These are phyloP conservation scores for Ceratotherium simum DNA, from an alignment of 2,113 vertebrate genomes.

Conservation along the genomic window DNA sequence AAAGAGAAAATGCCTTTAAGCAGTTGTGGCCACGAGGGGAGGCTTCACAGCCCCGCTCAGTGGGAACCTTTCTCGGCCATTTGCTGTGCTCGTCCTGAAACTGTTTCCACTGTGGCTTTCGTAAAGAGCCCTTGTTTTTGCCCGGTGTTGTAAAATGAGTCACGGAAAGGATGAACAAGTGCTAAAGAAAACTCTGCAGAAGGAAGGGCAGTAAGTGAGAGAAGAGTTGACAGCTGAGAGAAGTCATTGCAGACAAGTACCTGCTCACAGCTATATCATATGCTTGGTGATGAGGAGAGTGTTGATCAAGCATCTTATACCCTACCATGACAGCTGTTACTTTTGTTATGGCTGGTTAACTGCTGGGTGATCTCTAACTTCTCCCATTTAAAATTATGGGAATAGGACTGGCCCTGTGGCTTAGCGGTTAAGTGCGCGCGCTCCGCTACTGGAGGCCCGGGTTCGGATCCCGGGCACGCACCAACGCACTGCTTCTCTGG, in stretches of 20 bases:
- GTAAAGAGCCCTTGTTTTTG: background rate
- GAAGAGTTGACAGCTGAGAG: background rate
- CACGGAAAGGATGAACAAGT: background rate
- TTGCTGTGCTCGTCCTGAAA: background rate
- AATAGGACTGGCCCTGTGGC: too few relatives aligned
- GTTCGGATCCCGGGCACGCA: too few relatives aligned
- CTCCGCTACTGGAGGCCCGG: too few relatives aligned
- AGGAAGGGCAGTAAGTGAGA: background rate
- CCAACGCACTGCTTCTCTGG: too few relatives aligned
- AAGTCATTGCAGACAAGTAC: background rate
- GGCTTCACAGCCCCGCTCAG: background rate
- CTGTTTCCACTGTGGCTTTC: background rate
- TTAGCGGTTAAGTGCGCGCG: too few relatives aligned
- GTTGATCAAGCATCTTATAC: background rate
- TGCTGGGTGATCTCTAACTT: background rate
- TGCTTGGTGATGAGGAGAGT: background rate
- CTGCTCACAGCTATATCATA: background rate
- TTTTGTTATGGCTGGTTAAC: background rate
- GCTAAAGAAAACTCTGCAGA: background rate
- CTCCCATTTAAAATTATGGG: background rate
- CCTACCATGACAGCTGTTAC: too few relatives aligned
- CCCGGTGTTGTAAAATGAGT: background rate
- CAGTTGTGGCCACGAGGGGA: fast-evolving
- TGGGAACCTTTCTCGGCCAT: background rate
- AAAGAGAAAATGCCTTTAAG: background rate